Evolutionary conservation across 2,113 vertebrate species (phyloP), one percentile per base, ranked within the genome.

Genomic region (Sylvia atricapilla): DNA sequence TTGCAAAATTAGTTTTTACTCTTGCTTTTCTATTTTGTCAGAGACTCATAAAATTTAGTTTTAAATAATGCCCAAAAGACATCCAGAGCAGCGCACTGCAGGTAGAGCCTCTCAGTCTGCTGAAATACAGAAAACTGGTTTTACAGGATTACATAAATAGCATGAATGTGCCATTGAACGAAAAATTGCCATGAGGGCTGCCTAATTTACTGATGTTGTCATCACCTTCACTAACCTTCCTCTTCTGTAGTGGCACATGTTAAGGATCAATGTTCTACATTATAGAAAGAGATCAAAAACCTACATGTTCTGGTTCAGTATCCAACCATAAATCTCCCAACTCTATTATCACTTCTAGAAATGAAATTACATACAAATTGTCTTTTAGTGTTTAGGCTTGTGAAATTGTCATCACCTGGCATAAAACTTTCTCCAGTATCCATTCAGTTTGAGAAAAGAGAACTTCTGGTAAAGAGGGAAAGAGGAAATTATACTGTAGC

Each of bases 171-270:
- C n/a, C 60, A 87, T 53, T 72, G 83, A 93, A 87, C 35, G 10
- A 90, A 90, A 92, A 87, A 60, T 55, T 81, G 56, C 5, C 1
- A 41, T 25, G 68, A 89, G 59, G 60, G 82, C 49, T 88, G 82
- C 69, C 50, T 94, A 90, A 94, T 93, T 90, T 90, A 87, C 2
- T 0, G 60, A 85, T 86, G 52, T 75, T 92, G 82, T 86, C 79
- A 81, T 88, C 93, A 96, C 92, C 93, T 96, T 90, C 76, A 78
- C 79, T 93, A 96, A 93, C 90, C 94, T 94, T 95, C 76, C 59
- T 70, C 64, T 81, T 93, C 82, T 80, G 27, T 63, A 94, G 88
- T 75, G 56, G n/a, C 37, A 86, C 85, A 81, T 88, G 90, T 81
- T 94, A 93, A 96, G 85, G 72, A 94, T 92, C 79, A 89, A 81